Percentiles rank a stretch among this genome's conserved stretches.
phyloP scores from a whole-genome alignment of 2,888 invertebrate genomes.

The Polyploca ridens region DNA sequence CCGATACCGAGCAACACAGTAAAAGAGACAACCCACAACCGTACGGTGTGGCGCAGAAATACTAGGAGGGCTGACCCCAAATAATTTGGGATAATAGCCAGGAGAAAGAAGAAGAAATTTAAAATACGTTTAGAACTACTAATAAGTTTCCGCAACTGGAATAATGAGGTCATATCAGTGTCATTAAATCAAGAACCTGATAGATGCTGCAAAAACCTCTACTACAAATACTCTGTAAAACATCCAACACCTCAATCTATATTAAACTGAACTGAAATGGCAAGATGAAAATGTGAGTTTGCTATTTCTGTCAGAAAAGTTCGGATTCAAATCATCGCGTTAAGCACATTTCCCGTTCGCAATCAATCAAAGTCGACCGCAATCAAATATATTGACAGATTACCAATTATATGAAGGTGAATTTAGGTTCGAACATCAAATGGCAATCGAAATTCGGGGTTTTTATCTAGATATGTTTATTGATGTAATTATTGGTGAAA shows the following conservation, averaged over 20 bases:
- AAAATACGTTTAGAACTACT: no score
- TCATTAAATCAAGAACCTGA: no score
- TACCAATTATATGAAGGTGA: not conserved
- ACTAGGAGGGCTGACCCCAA: no score
- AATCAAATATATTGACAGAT: constrained; percentile 16
- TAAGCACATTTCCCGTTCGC: not conserved
- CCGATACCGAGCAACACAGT: no score
- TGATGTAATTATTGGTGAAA: not conserved
- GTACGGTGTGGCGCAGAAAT: no score
- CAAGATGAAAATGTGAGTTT: not conserved
- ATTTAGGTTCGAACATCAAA: not conserved
- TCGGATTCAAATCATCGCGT: not conserved
- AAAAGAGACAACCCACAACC: no score
- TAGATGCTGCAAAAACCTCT: no score
- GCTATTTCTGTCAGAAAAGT: not conserved
- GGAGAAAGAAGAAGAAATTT: no score
- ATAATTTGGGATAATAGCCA: no score
- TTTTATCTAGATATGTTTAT: not conserved
- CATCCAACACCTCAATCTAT: not conserved
- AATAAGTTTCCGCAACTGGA: no score
- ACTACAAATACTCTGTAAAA: not conserved
- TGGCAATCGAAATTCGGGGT: not conserved
- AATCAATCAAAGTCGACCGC: constrained; percentile 15
- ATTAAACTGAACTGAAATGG: not conserved
- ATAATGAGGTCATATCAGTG: no score